These are phyloP conservation scores for Agrochola lychnidis DNA, from an alignment of 2,888 invertebrate species.

Conservation along the genomic window DNA sequence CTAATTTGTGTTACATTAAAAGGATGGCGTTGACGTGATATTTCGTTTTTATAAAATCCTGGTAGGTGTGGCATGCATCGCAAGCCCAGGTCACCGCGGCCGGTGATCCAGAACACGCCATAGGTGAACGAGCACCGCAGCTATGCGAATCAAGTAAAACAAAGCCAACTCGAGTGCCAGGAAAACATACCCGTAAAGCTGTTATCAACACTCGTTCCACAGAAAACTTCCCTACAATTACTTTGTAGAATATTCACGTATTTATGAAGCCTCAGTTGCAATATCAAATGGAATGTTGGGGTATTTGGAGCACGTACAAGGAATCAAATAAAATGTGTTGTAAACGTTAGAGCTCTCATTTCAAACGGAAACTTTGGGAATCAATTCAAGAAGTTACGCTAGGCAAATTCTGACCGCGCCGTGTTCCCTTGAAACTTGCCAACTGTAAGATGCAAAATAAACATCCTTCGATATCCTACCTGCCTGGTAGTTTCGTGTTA, in stretches of 20 bases:
- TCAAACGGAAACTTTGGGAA: constrained; percentile 58
- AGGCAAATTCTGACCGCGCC: constrained; percentile 49
- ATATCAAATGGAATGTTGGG: constrained; percentile 51
- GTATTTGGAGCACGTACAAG: constrained; percentile 66
- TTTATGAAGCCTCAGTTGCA: constrained; percentile 53
- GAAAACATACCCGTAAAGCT: constrained; percentile 50
- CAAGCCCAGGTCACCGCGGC: constrained; percentile 66
- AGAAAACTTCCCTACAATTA: constrained; percentile 59
- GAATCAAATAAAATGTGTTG: constrained; percentile 67
- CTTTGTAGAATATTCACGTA: constrained; percentile 57
- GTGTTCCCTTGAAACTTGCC: constrained; percentile 30
- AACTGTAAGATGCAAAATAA: constrained; percentile 49
- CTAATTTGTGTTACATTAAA: constrained; percentile 17
- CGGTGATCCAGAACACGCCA: constrained; percentile 80
- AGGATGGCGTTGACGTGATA: constrained; percentile 26
- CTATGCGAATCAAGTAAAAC: constrained; percentile 37
- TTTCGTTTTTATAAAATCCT: constrained; percentile 45
- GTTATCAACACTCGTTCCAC: constrained; percentile 49
- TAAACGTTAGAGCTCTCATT: constrained; percentile 57
- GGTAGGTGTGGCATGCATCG: constrained; percentile 56
- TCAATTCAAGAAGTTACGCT: constrained; percentile 59
- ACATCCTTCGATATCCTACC: constrained; percentile 43
- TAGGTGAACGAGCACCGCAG: constrained; percentile 69
- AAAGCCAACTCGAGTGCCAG: constrained; percentile 46
- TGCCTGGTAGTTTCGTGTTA: constrained; percentile 29